Percentiles rank a stretch among this genome's conserved stretches.
Conservation (phyloP, 2,113 vertebrate genomes). For the Acrocephalus arundinaceus region DNA sequence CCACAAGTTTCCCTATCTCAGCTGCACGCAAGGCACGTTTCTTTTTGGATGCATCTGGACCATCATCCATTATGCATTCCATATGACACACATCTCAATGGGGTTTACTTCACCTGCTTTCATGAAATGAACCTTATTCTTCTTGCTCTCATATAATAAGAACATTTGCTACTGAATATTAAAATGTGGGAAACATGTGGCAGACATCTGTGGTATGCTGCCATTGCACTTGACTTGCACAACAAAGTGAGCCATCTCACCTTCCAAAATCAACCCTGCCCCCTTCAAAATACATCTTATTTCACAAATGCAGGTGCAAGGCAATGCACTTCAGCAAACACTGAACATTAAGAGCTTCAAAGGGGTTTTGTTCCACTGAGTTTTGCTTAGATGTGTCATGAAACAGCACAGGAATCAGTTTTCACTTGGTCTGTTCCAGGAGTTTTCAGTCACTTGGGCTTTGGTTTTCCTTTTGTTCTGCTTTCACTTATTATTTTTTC, state of each 20-base stretch:
- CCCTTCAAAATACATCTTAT: slow-evolving; percentile 19
- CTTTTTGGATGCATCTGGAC: slow-evolving; percentile 27
- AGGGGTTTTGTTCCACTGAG: background rate
- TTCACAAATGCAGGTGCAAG: slow-evolving; percentile 27
- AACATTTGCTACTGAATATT: slow-evolving; percentile 53
- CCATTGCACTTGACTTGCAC: slow-evolving; percentile 46
- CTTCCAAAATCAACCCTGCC: slow-evolving; percentile 44
- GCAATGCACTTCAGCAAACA: slow-evolving; percentile 9
- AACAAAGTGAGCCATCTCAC: slow-evolving; percentile 45
- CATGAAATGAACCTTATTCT: slow-evolving; percentile 42
- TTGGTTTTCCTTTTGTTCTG: background rate
- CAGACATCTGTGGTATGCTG: slow-evolving; percentile 50
- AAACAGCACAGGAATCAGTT: background rate
- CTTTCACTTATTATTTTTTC: background rate
- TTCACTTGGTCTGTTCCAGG: background rate
- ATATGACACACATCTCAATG: slow-evolving; percentile 17
- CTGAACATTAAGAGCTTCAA: slow-evolving; percentile 19
- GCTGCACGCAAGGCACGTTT: slow-evolving; percentile 30
- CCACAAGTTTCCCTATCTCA: slow-evolving; percentile 30
- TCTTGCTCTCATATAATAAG: slow-evolving; percentile 48
- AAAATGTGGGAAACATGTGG: slow-evolving; percentile 57
- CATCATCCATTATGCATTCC: slow-evolving; percentile 45
- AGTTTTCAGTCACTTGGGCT: background rate
- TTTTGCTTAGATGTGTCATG: slow-evolving; percentile 10
- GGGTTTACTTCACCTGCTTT: slow-evolving; percentile 55